A percentile compares a stretch with the other conserved stretches of the same genome.
Evolutionary conservation across 2,888 invertebrate species (phyloP).

Genomic region (Synergus gifuensis): DNA sequence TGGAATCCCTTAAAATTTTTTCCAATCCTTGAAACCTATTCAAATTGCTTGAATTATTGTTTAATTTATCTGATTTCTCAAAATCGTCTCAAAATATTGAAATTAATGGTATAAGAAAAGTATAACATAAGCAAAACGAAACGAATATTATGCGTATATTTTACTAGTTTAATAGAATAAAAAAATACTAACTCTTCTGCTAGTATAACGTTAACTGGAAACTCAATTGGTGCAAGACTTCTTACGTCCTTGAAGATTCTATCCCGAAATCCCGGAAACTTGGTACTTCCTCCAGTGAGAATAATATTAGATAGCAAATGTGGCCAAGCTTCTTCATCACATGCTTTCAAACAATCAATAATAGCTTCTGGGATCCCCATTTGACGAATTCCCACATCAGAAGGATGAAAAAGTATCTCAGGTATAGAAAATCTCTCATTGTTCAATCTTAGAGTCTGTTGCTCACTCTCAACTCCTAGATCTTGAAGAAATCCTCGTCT

Average conservation of each 20-base stretch:
- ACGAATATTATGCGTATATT: no score
- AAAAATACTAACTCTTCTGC: conserved; percentile 82
- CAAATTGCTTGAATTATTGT: no score
- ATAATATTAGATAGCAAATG: conserved; percentile 91
- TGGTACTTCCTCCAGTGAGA: conserved; percentile 88
- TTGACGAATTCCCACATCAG: conserved; percentile 93
- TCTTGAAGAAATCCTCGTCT: conserved; percentile 87
- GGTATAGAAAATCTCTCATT: conserved; percentile 97
- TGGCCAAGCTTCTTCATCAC: conserved; percentile 87
- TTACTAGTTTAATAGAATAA: conserved; percentile 14
- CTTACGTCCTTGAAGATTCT: conserved; percentile 89
- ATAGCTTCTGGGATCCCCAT: conserved; percentile 97
- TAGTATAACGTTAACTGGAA: conserved; percentile 85
- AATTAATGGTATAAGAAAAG: no score
- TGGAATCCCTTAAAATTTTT: not conserved
- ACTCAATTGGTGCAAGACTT: conserved; percentile 87
- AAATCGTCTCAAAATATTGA: no score
- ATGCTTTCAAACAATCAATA: conserved; percentile 86
- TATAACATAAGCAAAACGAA: no score
- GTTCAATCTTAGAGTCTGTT: conserved; percentile 91
- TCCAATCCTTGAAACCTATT: not conserved
- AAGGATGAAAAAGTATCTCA: conserved; percentile 95
- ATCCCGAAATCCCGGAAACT: conserved; percentile 91
- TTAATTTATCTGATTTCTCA: no score
- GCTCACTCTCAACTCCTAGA: conserved; percentile 79